Evolutionary conservation across 2,888 invertebrate genomes (phyloP).

Genomic region (Alcis repandata): DNA sequence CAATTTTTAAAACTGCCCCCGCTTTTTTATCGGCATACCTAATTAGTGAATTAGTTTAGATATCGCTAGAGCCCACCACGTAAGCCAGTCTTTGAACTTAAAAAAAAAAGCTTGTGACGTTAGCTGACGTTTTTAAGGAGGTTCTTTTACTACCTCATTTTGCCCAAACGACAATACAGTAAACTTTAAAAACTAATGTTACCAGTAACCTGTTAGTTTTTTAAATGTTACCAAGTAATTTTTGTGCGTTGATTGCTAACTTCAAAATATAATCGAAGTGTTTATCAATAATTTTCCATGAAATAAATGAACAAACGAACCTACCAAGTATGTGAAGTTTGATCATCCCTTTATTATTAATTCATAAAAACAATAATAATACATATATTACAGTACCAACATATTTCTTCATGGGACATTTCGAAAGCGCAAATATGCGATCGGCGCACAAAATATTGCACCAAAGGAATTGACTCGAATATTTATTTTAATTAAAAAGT

Average conservation of each 20-base stretch:
- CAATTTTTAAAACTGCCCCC: slow-evolving; percentile 51
- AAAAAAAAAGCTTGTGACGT: slow-evolving; percentile 44
- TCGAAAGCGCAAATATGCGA: background rate
- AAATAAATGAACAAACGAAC: background rate
- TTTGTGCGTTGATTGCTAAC: slow-evolving; percentile 20
- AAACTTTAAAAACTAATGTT: slow-evolving; percentile 40
- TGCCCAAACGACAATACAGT: slow-evolving; percentile 40
- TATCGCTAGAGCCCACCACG: slow-evolving; percentile 80
- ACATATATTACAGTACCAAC: background rate
- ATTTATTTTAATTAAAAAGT: slow-evolving; percentile 57
- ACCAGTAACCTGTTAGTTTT: slow-evolving; percentile 42
- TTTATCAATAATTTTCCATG: background rate
- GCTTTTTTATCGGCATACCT: slow-evolving; percentile 55
- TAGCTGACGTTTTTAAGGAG: slow-evolving; percentile 47
- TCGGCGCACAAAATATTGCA: slow-evolving; percentile 16
- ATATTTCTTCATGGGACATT: background rate
- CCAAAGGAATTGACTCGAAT: slow-evolving; percentile 48
- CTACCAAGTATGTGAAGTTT: background rate
- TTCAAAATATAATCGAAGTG: too few relatives aligned
- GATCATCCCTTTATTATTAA: background rate
- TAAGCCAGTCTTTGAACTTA: slow-evolving; percentile 57
- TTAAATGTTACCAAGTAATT: slow-evolving; percentile 7
- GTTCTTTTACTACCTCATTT: slow-evolving; percentile 44
- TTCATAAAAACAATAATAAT: background rate
- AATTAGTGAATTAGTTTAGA: slow-evolving; percentile 71